Evolutionary conservation across 1,140 invertebrate species (phyloP), one percentile per base, ranked within the genome.

Genomic region (Tetramorium simillimum): DNA sequence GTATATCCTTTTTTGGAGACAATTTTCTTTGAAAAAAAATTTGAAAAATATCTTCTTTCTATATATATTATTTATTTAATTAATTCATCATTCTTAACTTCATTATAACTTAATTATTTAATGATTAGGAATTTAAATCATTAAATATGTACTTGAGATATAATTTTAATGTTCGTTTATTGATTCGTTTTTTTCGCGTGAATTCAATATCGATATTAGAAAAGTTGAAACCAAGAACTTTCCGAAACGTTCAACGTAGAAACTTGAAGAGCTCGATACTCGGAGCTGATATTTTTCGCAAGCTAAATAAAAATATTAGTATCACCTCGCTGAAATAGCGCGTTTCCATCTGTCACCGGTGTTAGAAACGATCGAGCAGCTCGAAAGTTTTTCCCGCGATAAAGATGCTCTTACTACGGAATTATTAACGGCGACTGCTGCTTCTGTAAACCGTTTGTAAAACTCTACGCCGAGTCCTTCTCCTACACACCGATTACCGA

Each of bases 261-360:
- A 67, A 43, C 78, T 53, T 80, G 1, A 24, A 14, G 56, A 56
- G 33, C 12, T 69, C 40, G 14, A 69, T 49, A 69, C 65, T 69
- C 40, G 3, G 21, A 43, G 37, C 51, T 56, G 56, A 72, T 56
- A 72, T 80, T 53, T 63, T 18, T 65, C 10, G n/a, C 12, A 14
- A 56, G 40, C 18, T 28, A 56, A 58, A 81, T 81, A 81, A 81
- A 72, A 62, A 28, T 72, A 16, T 81, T 70, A 81, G 28, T 78
- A 78, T 78, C 58, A 28, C 6, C 24, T 58, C 10, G 49, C 4
- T 70, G 65, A 81, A 81, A 81, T 46, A 65, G 75, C 46, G 37
- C 4, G 49, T 18, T 56, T 40, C 43, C 21, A 16, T 65, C 28
- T 24, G 14, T 65, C 58, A 33, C 10, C 33, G 28, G 3, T 4